Base-by-base conservation (phyloP, 2,113 vertebrate genomes). In the Embiotoca jacksoni region DNA sequence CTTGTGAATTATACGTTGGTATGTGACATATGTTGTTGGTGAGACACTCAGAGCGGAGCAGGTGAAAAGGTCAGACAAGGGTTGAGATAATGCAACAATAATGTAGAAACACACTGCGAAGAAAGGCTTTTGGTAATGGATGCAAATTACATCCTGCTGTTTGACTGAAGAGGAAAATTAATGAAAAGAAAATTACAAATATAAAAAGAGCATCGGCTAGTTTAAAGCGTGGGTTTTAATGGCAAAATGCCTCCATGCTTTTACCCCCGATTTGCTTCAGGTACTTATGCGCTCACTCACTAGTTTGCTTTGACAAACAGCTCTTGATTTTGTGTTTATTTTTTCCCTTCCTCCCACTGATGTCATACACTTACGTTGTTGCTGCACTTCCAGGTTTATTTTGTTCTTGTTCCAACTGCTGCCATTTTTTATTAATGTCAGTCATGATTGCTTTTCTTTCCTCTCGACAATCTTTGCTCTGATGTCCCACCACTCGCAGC, bases 401-500 rank as follows among this genome's bases (percentile, higher is more conserved):
- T 65, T 68, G 73, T 78, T 85, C 35, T 77, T 68, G 36, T 66
- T 73, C 62, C 79, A 33, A 32, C 58, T 39, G 15, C 66, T 79
- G 82, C 63, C 52, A 53, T 89, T 76, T 81, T 36, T 69, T 70
- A 75, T 88, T 83, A 83, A 66, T 60, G 55, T 86, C 72, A 75
- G 76, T 65, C 64, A 66, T 81, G 72, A 81, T 82, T 82, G 79
- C 75, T 86, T 86, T 66, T 79, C 66, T 86, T 80, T 87, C 57
- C 65, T 84, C 65, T 66, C 63, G 39, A 80, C 75, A 84, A 63
- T 84, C 82, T 64, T 39, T 63, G 59, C 69, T 81, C 79, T 83
- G 81, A 78, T 81, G 87, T 81, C 83, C 81, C 77, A 80, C 62
- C 70, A 67, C 84, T 90, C 77, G 75, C 75, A 82, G 75, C 56